phyloP scores from a whole-genome alignment of 2,888 invertebrate genomes.

The Agrochola lota region DNA sequence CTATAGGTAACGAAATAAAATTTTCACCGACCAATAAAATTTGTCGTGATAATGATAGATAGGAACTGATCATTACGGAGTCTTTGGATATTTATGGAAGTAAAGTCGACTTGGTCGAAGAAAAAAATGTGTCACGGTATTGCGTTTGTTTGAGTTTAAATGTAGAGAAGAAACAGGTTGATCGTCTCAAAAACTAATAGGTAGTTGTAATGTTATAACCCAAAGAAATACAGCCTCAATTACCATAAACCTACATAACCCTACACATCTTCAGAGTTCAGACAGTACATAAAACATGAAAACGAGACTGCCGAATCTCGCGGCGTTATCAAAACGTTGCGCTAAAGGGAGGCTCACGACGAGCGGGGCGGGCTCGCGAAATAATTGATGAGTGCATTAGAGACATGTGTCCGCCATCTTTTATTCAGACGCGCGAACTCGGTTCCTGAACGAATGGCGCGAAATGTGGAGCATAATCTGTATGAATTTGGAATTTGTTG shows the following conservation, averaged over 20 bases:
- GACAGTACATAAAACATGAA: constrained; percentile 67
- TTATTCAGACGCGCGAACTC: constrained; percentile 80
- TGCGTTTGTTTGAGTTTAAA: too few species aligned
- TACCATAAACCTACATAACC: constrained; percentile 24
- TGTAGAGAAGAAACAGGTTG: too few species aligned
- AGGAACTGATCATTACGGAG: too few species aligned
- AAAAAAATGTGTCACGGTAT: too few species aligned
- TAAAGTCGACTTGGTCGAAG: too few species aligned
- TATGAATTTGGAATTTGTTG: constrained; percentile 70
- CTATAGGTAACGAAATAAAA: too few species aligned
- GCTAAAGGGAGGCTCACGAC: constrained; percentile 65
- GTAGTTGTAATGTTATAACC: neutral
- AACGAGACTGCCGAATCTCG: constrained; percentile 67
- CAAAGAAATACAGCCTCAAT: neutral
- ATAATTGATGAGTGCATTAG: constrained; percentile 90
- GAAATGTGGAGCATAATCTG: constrained; percentile 73
- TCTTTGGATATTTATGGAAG: too few species aligned
- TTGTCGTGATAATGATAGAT: too few species aligned
- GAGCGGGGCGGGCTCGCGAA: constrained; percentile 70
- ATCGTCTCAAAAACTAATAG: neutral
- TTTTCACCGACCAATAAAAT: too few species aligned
- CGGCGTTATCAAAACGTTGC: constrained; percentile 71
- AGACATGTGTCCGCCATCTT: constrained; percentile 86
- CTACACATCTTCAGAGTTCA: constrained; percentile 36
- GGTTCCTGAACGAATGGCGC: constrained; percentile 62